These are phyloP conservation scores for Platyrinchus mystaceus DNA, from an alignment of 2,797 vertebrate species.

Conservation along the genomic window DNA sequence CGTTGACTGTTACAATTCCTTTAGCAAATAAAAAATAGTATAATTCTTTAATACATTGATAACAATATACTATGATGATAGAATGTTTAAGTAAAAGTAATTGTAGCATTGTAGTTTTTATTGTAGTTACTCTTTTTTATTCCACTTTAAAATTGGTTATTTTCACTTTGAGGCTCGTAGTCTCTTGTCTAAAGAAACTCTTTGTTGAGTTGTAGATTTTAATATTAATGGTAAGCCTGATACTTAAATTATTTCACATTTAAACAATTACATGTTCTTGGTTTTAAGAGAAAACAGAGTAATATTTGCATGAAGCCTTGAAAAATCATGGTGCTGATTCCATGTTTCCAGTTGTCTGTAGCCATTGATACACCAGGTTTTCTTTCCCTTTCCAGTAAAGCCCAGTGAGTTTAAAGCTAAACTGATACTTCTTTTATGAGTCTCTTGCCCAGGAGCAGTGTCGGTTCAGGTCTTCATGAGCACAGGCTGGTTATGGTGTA, in stretches of 20 bases:
- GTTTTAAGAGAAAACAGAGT: not conserved
- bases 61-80: not conserved
- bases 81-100: not conserved
- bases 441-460: not conserved
- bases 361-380: fast-evolving
- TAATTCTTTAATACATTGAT: not conserved
- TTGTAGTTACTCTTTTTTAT: not conserved
- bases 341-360: not conserved
- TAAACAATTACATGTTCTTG: not conserved
- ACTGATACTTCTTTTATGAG: fast-evolving
- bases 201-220: not conserved
- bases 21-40: not conserved
- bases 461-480: not conserved
- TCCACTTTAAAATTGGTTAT: not conserved
- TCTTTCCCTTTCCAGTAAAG: not conserved
- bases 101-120: not conserved
- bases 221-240: not conserved
- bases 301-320: not conserved
- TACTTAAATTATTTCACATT: not conserved
- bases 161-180: not conserved
- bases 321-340: not conserved
- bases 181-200: not conserved
- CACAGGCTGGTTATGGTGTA: no score
- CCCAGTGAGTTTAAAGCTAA: not conserved
- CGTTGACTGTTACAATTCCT: not conserved